Evolutionary conservation across 2,888 invertebrate species (phyloP).

Genomic region (Petrolisthes manimaculis): DNA sequence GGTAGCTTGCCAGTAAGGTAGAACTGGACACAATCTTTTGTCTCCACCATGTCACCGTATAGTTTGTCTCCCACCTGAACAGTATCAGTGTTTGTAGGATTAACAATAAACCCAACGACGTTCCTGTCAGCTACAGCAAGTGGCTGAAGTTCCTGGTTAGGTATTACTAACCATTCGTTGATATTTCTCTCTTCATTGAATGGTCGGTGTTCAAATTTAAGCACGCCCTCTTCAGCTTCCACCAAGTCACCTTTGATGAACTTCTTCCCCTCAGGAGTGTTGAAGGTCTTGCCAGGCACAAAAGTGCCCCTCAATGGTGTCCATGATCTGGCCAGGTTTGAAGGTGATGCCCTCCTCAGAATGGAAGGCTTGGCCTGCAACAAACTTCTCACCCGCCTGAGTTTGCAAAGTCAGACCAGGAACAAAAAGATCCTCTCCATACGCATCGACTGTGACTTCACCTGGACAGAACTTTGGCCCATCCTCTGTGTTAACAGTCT

Average conservation of each 20-base stretch:
- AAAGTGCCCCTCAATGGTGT: conserved; percentile 74
- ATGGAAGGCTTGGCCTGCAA: conserved; percentile 79
- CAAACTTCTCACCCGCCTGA: conserved; percentile 73
- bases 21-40: conserved; percentile 59
- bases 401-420: conserved; percentile 79
- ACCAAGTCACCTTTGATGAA: conserved; percentile 79
- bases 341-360: conserved; percentile 61
- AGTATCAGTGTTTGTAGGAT: conserved; percentile 58
- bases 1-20: conserved; percentile 61
- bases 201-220: conserved; percentile 71
- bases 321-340: conserved; percentile 69
- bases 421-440: conserved; percentile 68
- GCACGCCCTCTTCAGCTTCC: conserved; percentile 79
- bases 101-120: conserved; percentile 63
- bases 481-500: conserved; percentile 78
- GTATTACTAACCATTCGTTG: conserved; percentile 61
- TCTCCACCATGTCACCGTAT: conserved; percentile 64
- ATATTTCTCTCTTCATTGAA: conserved; percentile 51
- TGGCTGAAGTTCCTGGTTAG: conserved; percentile 58
- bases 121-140: conserved; percentile 58
- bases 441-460: conserved; percentile 73
- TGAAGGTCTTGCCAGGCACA: conserved; percentile 66
- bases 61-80: conserved; percentile 55
- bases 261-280: conserved; percentile 73
- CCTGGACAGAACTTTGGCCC: conserved; percentile 83